Evolutionary conservation across 2,888 invertebrate species (phyloP), one percentile per base, ranked within the genome.

Genomic region (Acanthosepion pharaonis): DNA sequence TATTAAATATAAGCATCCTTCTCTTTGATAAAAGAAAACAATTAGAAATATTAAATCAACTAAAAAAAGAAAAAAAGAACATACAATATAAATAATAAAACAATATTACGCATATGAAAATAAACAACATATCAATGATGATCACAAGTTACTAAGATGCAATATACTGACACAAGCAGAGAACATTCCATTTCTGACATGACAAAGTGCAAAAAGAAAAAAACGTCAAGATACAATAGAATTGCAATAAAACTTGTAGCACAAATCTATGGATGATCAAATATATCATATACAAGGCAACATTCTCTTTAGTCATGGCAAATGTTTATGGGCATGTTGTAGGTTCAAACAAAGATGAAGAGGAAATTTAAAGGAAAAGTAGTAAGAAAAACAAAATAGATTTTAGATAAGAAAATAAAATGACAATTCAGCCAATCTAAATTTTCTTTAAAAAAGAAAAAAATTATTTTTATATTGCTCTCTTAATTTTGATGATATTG

Each of bases 291-390:
- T 78, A 5, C n/a, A 78, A 78, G 78, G 78, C 78, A 78, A n/a
- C 78, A 78, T 78, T 78, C 78, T 78, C 78, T 78, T 78, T 78
- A n/a, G 15, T 78, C 78, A 78, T 78, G 33, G 78, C 78, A 78
- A n/a, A 78, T n/a, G 78, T n/a, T 78, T 33, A 78, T 78, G 33
- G 78, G 78, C n/a, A 78, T 78, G 78, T 78, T 78, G n/a, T 18
- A 78, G 78, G 78, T 78, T 78, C 78, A 78, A 78, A n/a, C n/a
- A 78, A 11, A n/a, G 78, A 18, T 23, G 78, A 78, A 33, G 78
- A 33, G n/a, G 33, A 78, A n/a, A 33, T 78, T 78, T 0, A 78
- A n/a, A 78, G n/a, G n/a, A 78, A 78, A 78, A n/a, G n/a, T n/a
- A 59, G 33, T 15, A 78, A 78, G n/a, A 78, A 78, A 33, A 64